Conservation (phyloP, 2,888 invertebrate species). For the Cinara cedri region DNA sequence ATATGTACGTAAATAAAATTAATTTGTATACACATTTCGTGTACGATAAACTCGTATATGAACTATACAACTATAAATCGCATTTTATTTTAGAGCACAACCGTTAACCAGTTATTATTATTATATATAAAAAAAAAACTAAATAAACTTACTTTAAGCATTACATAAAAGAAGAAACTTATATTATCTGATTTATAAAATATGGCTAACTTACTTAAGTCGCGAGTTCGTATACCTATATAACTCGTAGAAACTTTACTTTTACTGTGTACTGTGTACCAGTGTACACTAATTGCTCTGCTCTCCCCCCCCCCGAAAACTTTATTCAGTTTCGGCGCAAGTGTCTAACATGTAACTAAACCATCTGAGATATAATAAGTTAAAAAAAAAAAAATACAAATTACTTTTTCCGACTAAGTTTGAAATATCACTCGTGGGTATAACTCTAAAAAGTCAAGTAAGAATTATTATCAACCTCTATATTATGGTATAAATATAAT, state of each 20-base stretch:
- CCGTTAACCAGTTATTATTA: background rate
- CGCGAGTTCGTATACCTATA: background rate
- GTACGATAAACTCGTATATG: too few species aligned
- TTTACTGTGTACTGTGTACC: too few species aligned
- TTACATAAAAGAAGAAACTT: slow-evolving; percentile 12
- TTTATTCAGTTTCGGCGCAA: slow-evolving; percentile 12
- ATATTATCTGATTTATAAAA: slow-evolving; percentile 32
- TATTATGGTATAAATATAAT: background rate
- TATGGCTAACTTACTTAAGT: slow-evolving; percentile 8
- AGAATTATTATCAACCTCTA: slow-evolving; percentile 1
- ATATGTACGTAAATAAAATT: too few species aligned
- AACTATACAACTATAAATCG: background rate
- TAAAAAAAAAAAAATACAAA: slow-evolving; percentile 19
- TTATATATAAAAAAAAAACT: slow-evolving; percentile 5
- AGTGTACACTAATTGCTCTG: slow-evolving; percentile 29
- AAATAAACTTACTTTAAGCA: background rate
- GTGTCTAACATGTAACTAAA: slow-evolving; percentile 16
- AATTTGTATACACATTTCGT: too few species aligned
- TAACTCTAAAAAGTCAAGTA: slow-evolving; percentile 18
- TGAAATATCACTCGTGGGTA: slow-evolving; percentile 5
- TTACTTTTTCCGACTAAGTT: background rate
- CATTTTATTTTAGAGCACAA: background rate
- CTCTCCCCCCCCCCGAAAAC: too few species aligned
- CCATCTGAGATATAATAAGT: slow-evolving; percentile 21
- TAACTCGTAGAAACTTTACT: slow-evolving; percentile 35